Conservation (phyloP, 2,113 vertebrate species). For the Muntiacus reevesi region DNA sequence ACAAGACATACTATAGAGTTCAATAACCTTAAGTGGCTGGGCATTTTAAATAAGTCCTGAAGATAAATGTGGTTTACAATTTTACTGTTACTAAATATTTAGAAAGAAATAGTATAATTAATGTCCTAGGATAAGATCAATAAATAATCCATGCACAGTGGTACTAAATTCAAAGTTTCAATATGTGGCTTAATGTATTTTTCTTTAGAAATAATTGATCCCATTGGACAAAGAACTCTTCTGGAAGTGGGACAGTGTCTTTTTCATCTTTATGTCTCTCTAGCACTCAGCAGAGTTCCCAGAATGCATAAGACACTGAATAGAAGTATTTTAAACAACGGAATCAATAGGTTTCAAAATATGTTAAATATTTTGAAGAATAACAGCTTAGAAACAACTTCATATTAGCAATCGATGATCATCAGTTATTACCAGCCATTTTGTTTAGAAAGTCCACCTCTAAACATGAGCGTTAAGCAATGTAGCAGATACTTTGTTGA, state of each 20-base stretch:
- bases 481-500: background rate
- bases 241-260: background rate
- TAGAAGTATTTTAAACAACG: background rate
- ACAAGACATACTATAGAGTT: background rate
- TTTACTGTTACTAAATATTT: background rate
- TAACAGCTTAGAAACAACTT: background rate
- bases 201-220: constrained; percentile 34
- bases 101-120: background rate
- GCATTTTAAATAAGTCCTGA: background rate
- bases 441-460: background rate
- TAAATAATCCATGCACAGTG: background rate
- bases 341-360: background rate
- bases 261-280: background rate
- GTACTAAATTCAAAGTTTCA: background rate
- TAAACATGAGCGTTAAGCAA: background rate
- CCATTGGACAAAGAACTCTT: background rate
- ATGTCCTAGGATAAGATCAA: background rate
- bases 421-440: background rate
- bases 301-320: background rate
- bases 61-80: background rate
- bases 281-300: background rate
- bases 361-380: background rate
- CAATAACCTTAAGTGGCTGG: background rate
- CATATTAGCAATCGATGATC: background rate
- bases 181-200: background rate